These are phyloP conservation scores for Corydoras maculifer DNA, from an alignment of 2,113 vertebrate species.

Conservation along the genomic window DNA sequence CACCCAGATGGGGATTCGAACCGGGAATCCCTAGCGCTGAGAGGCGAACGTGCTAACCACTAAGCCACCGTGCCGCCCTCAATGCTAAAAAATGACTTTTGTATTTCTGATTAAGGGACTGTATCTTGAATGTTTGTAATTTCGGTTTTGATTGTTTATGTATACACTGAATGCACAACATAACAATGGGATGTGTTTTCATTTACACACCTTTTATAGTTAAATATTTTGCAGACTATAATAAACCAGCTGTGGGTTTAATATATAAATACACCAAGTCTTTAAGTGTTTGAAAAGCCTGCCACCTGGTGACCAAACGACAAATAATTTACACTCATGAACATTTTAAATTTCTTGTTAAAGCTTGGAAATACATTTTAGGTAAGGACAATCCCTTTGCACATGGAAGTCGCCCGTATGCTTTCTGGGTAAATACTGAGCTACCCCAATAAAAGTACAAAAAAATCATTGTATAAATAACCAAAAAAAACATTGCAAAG, in stretches of 20 bases:
- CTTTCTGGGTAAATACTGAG: not conserved
- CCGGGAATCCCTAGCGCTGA: too few relatives aligned
- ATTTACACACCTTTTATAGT: not conserved
- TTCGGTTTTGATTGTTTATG: not conserved
- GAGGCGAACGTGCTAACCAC: too few relatives aligned
- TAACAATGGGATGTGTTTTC: not conserved
- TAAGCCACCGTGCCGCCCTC: too few relatives aligned
- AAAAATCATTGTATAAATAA: too few relatives aligned
- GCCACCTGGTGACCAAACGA: slow-evolving; percentile 15
- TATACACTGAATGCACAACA: not conserved
- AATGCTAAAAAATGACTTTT: slow-evolving; percentile 1
- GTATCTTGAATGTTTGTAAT: not conserved
- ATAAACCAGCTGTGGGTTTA: not conserved
- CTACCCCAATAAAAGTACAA: too few relatives aligned
- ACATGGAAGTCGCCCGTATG: too few relatives aligned
- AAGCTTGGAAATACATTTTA: too few relatives aligned
- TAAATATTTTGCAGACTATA: not conserved
- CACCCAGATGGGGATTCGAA: too few relatives aligned
- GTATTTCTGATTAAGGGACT: not conserved
- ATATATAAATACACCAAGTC: not conserved
- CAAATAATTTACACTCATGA: too few relatives aligned
- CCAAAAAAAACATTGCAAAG: slow-evolving; percentile 2
- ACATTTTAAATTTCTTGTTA: too few relatives aligned
- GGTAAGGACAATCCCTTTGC: too few relatives aligned
- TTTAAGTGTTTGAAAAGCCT: slow-evolving; percentile 44